Evolutionary conservation across 2,797 vertebrate species (phyloP), one percentile per base, ranked within the genome.

Genomic region (Poeciliopsis turneri): DNA sequence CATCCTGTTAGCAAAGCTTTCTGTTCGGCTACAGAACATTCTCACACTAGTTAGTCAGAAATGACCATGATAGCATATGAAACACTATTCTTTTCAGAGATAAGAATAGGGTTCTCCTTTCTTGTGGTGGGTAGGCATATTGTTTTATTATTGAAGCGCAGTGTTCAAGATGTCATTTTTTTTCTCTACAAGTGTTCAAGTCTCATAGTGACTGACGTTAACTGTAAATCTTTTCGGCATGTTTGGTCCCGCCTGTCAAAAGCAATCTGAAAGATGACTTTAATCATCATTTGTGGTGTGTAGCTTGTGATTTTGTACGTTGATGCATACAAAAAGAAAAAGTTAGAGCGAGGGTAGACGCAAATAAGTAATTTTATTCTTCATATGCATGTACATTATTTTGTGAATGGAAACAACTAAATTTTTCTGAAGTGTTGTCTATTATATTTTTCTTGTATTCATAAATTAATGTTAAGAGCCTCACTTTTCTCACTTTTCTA

Each of bases 221-320:
- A 88, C 82, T 82, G 36, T 86, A 89, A 83, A 82, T 86, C 75
- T 78, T 75, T 75, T 82, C 91, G 91, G 68, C 91, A 91, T 84
- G 75, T 87, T 88, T 82, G 78, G 86, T 90, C 86, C 87, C 2
- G 79, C 85, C 80, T 90, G 90, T 90, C 89, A 85, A 61, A 74
- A 78, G 46, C 78, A 83, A 90, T 92, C 77, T 69, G 87, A 85
- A 84, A 82, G 83, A 91, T 70, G 78, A 75, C 84, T 88, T 90
- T 85, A 86, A 90, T 90, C 64, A n/a, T 82, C 84, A 82, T 89
- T 88, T 84, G 55, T 82, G 74, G 77, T 75, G 49, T 77, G 47
- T 71, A 9, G 71, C 78, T 70, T 81, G 73, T 72, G 51, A 89
- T n/a, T 78, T 13, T 78, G 76, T 49, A 55, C 80, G 49, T 79